These are phyloP conservation scores for Hypselothyrea guttata DNA, from an alignment of 2,888 invertebrate species.

Conservation along the genomic window DNA sequence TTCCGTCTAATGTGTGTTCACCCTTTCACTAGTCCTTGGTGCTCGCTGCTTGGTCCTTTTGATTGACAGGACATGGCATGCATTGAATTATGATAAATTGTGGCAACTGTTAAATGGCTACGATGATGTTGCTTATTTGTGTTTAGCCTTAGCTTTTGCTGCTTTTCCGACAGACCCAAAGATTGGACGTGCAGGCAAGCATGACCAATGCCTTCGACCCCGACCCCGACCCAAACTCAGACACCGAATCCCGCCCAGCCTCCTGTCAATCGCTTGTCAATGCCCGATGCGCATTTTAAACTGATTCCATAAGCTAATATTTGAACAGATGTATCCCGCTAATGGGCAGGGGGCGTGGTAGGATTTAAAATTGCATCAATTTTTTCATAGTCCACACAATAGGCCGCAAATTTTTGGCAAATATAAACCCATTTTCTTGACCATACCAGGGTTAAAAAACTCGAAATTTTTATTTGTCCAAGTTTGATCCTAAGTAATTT, in stretches of 20 bases:
- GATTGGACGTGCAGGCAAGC: slow-evolving; percentile 39
- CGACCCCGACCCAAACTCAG: no score
- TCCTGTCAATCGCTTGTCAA: slow-evolving; percentile 52
- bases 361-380: slow-evolving; percentile 68
- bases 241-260: no score
- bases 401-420: slow-evolving; percentile 63
- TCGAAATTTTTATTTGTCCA: no score
- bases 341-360: slow-evolving; percentile 7
- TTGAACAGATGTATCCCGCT: slow-evolving; percentile 62
- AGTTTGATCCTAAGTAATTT: no score
- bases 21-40: slow-evolving; percentile 57
- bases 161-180: not conserved
- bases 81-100: slow-evolving; percentile 81
- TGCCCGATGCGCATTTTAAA: slow-evolving; percentile 62
- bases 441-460: no score
- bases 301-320: slow-evolving; percentile 71
- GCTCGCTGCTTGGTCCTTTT: no score
- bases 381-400: slow-evolving; percentile 41
- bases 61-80: slow-evolving; percentile 74
- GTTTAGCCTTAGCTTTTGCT: slow-evolving; percentile 8
- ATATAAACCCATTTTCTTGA: slow-evolving; percentile 53
- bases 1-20: slow-evolving; percentile 59
- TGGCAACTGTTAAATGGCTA: slow-evolving; percentile 79
- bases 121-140: slow-evolving; percentile 57
- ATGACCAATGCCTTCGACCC: slow-evolving; percentile 48